Evolutionary conservation across 2,113 vertebrate species (phyloP).

Genomic region (Lipophrys pholis): DNA sequence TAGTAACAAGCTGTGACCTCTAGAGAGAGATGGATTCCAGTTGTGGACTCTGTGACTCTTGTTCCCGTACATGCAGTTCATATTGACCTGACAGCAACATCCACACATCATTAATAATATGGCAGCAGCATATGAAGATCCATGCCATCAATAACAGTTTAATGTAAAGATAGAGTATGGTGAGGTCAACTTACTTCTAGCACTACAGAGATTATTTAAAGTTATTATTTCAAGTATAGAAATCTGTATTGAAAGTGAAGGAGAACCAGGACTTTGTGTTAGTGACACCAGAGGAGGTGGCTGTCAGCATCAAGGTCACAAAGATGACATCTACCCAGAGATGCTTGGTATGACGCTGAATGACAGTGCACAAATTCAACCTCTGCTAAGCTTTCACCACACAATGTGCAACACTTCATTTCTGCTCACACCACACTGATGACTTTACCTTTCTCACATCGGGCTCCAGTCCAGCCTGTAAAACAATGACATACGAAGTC

Average conservation of each 20-base stretch:
- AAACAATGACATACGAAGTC: conserved; percentile 92
- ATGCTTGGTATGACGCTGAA: conserved; percentile 21
- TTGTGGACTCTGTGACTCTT: conserved; percentile 22
- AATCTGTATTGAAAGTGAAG: too few species aligned
- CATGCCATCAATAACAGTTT: conserved; percentile 7
- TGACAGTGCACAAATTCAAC: conserved; percentile 43
- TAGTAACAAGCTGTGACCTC: conserved; percentile 37
- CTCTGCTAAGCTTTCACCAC: conserved; percentile 25
- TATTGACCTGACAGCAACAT: conserved; percentile 44
- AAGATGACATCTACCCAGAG: conserved; percentile 5
- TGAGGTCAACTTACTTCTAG: conserved; percentile 16
- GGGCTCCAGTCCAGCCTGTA: conserved; percentile 89
- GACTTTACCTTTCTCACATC: conserved; percentile 88
- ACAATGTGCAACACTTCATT: not conserved
- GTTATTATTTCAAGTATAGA: not conserved
- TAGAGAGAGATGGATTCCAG: conserved; percentile 23
- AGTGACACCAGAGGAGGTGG: not conserved
- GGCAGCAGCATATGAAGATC: conserved; percentile 19
- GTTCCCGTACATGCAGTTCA: conserved; percentile 47
- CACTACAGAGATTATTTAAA: not conserved
- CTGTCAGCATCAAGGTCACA: conserved; percentile 50
- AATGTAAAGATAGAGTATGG: too few species aligned
- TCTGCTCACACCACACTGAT: conserved; percentile 16
- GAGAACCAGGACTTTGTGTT: not conserved
- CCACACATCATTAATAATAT: conserved; percentile 34